Percentiles rank a stretch among this genome's conserved stretches.
Conservation (phyloP, 2,797 vertebrate species). For the Valencia hispanica region DNA sequence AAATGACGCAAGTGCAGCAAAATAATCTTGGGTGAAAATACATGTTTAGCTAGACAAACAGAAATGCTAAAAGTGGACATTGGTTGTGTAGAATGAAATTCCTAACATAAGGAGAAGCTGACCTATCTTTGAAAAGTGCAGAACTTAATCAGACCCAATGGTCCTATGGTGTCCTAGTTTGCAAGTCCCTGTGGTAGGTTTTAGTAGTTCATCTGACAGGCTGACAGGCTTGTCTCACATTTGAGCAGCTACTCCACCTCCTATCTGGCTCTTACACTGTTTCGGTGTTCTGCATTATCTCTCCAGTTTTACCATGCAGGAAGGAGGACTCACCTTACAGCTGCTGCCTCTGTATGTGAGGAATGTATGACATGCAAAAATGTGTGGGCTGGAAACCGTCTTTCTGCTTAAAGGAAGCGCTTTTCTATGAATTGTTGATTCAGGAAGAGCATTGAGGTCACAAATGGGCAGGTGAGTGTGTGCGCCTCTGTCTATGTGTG, state of each 20-base stretch:
- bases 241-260: conserved; percentile 66
- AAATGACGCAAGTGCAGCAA: conserved; percentile 62
- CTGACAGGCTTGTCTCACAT: conserved; percentile 59
- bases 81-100: conserved; percentile 66
- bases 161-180: conserved; percentile 77
- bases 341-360: conserved; percentile 19
- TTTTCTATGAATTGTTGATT: conserved; percentile 62
- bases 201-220: conserved; percentile 66
- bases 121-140: conserved; percentile 63
- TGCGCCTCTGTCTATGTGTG: conserved; percentile 17
- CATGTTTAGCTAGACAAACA: conserved; percentile 67
- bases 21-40: conserved; percentile 59
- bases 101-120: conserved; percentile 50
- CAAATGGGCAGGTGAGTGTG: conserved; percentile 48
- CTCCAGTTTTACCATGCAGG: conserved; percentile 43
- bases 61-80: conserved; percentile 65
- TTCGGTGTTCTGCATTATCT: conserved; percentile 26
- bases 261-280: conserved; percentile 41
- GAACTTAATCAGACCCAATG: conserved; percentile 65
- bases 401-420: conserved; percentile 45
- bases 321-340: conserved; percentile 38
- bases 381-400: conserved; percentile 43
- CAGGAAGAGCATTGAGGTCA: conserved; percentile 64
- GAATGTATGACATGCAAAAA: conserved; percentile 1
- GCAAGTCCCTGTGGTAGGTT: conserved; percentile 66